These are phyloP conservation scores for Oryctes rhinoceros DNA, from an alignment of 1,140 invertebrate genomes.

Conservation along the genomic window DNA sequence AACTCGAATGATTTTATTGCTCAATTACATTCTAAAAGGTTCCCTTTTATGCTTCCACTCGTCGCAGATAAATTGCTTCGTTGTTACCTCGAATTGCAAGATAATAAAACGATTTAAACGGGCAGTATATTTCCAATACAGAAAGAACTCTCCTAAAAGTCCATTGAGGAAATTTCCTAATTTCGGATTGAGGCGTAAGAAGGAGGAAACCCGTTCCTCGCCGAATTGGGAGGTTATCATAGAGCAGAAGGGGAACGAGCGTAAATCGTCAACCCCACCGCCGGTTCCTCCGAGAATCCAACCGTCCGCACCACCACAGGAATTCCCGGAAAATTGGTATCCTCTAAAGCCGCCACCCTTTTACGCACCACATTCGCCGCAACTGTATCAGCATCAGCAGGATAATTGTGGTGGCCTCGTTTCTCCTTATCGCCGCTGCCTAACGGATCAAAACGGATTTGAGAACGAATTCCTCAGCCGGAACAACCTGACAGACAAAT, in stretches of 20 bases:
- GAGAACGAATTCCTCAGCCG: not conserved
- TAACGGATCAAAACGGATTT: constrained; percentile 15
- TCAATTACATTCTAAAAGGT: constrained; percentile 8
- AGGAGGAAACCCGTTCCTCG: not conserved
- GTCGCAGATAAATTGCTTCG: not conserved
- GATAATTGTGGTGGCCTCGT: constrained; percentile 9
- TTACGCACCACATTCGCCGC: not conserved
- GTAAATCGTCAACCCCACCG: constrained; percentile 40
- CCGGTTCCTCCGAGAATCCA: constrained; percentile 46
- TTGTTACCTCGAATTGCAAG: not conserved
- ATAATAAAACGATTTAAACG: constrained; percentile 10
- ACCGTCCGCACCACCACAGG: constrained; percentile 49
- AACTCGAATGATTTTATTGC: constrained; percentile 1
- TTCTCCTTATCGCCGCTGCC: not conserved
- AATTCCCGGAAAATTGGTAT: constrained; percentile 43
- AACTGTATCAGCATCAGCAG: constrained; percentile 38
- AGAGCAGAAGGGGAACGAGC: constrained; percentile 19
- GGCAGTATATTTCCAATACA: constrained; percentile 10
- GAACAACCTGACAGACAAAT: constrained; percentile 10
- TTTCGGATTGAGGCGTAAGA: constrained; percentile 24
- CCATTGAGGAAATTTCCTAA: constrained; percentile 24
- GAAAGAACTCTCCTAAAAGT: constrained; percentile 25
- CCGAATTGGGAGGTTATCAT: constrained; percentile 44
- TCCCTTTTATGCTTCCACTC: not conserved
- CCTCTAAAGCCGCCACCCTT: not conserved